Conservation (phyloP, 2,113 vertebrate species). For the Ceratotherium simum region DNA sequence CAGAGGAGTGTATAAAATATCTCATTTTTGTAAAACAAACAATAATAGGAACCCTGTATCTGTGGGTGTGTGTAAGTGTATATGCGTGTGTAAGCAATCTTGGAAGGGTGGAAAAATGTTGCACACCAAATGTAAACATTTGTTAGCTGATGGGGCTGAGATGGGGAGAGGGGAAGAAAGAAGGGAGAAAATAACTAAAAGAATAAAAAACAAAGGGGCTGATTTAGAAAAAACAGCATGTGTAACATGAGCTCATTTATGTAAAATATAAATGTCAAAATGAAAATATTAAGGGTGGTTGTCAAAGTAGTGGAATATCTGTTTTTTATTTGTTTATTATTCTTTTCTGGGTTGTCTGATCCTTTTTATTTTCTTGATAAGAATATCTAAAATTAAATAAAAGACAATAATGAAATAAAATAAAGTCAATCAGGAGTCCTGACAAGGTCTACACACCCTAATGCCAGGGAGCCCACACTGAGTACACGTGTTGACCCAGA, state of each 20-base stretch:
- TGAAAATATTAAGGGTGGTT: neutral
- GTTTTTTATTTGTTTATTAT: neutral
- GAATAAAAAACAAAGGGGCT: neutral
- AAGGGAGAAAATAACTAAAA: neutral
- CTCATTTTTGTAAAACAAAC: neutral
- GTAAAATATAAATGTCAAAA: neutral
- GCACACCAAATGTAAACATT: neutral
- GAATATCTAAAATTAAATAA: neutral
- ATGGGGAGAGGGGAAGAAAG: no score
- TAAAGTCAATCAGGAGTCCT: neutral
- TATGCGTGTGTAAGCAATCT: no score
- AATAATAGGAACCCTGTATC: neutral
- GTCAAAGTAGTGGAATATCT: neutral
- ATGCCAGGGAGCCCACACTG: accelerated
- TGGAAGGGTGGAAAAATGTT: neutral
- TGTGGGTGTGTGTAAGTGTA: neutral
- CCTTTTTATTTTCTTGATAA: neutral
- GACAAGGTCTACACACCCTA: neutral
- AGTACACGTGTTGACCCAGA: accelerated
- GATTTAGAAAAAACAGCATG: neutral
- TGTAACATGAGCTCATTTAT: neutral
- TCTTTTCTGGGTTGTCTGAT: neutral
- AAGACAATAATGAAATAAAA: neutral
- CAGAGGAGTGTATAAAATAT: neutral
- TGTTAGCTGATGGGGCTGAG: neutral